Base-by-base conservation (phyloP, 2,113 vertebrate species). In the Lepisosteus oculatus region DNA sequence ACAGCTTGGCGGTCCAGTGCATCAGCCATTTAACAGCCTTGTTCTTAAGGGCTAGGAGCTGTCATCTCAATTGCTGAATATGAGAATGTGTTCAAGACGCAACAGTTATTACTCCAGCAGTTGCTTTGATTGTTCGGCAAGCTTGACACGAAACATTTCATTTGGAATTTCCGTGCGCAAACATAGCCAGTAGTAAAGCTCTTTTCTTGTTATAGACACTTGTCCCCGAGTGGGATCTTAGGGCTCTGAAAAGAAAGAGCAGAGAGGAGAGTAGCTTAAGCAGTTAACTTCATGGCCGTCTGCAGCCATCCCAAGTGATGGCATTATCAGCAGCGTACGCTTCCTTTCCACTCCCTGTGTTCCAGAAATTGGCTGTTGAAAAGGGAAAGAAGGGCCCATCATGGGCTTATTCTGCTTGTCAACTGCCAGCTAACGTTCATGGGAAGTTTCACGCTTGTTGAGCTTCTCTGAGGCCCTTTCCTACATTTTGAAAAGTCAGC, bases 371-470 rank as follows among this genome's bases (percentile, higher is more conserved):
- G 62, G n/a, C 6, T 65, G 17, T 41, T 65, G 17, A n/a, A 65
- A 42, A 65, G 29, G n/a, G 29, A 65, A 41, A 42, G 29, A 65
- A 11, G 17, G 7, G n/a, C n/a, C n/a, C 62, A 17, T 65, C 62
- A 65, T 7, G 12, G 29, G 17, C 62, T 65, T 65, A 5, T 43
- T 42, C 4, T 15, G 68, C 59, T 55, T 42, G 9, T 6, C 56
- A n/a, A n/a, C 71, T 73, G 51, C 65, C 43, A 75, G 66, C 14
- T 42, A 61, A 62, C 68, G 61, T 70, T 77, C 68, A 68, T 44
- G 66, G 47, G 43, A 64, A 43, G 71, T 74, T 75, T 77, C 73
- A 75, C 44, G 73, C 68, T 71, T 72, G 69, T 76, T 54, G 59
- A 69, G 71, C 73, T 66, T 67, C 69, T 54, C 43, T 8, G 4